These are phyloP conservation scores for Agonopterix alstromeriana DNA, from an alignment of 2,888 invertebrate genomes.

Conservation along the genomic window DNA sequence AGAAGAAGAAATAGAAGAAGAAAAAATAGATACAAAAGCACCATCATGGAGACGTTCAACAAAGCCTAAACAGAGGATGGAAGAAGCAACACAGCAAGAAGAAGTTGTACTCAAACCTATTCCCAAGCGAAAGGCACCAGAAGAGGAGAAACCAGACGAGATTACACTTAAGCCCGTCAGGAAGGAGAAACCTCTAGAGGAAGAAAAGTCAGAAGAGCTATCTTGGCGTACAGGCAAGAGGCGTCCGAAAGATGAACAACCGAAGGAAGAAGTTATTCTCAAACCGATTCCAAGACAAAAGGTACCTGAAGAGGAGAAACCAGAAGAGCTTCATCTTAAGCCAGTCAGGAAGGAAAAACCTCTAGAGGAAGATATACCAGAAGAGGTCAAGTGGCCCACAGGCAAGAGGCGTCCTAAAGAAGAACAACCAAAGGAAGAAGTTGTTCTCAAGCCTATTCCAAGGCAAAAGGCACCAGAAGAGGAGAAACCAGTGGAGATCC, in stretches of 20 bases:
- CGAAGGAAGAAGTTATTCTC: slow-evolving; percentile 34
- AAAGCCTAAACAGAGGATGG: slow-evolving; percentile 14
- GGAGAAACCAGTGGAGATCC: no score
- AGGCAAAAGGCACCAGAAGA: no score
- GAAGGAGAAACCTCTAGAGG: not conserved
- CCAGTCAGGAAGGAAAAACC: no score
- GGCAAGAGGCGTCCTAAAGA: no score
- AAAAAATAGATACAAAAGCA: slow-evolving; percentile 32
- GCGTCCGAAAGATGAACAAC: slow-evolving; percentile 17
- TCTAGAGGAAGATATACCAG: no score
- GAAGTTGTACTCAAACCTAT: slow-evolving; percentile 20
- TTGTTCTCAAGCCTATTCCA: no score
- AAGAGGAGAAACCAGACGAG: no score
- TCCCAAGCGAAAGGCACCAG: slow-evolving; percentile 20
- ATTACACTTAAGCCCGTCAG: no score
- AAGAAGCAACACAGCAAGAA: slow-evolving; percentile 31
- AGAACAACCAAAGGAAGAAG: no score
- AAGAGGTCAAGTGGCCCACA: no score
- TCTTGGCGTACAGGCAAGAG: slow-evolving; percentile 40
- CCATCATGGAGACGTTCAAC: slow-evolving; percentile 36
- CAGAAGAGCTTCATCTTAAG: no score
- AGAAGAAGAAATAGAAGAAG: slow-evolving; percentile 27
- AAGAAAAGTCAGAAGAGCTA: slow-evolving; percentile 50
- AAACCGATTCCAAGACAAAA: slow-evolving; percentile 31
- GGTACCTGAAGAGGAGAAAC: slow-evolving; percentile 11